A percentile compares a stretch with the other conserved stretches of the same genome.
These are phyloP conservation scores for Drosophila falleni DNA, from an alignment of 2,888 invertebrate species.

Conservation along the genomic window DNA sequence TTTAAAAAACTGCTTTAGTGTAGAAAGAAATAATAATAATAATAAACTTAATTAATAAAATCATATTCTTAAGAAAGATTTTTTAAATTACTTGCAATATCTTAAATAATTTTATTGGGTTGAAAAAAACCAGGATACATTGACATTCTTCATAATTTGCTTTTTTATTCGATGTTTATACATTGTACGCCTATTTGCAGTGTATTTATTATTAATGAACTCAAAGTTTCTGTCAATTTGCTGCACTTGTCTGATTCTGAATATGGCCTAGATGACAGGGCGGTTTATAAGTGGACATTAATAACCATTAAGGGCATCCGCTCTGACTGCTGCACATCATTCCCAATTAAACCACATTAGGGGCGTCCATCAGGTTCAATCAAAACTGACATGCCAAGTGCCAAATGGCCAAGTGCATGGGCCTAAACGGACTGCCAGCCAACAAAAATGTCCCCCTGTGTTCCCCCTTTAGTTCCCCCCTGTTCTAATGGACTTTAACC, in stretches of 20 bases:
- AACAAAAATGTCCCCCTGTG: constrained; percentile 48
- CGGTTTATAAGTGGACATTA: constrained; percentile 57
- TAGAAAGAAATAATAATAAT: too few relatives aligned
- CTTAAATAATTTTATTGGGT: too few relatives aligned
- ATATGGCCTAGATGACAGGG: background rate
- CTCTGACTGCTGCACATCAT: constrained; percentile 60
- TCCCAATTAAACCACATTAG: constrained; percentile 78
- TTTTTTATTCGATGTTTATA: background rate
- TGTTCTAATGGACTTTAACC: constrained; percentile 67
- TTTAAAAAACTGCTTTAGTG: too few relatives aligned
- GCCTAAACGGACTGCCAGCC: constrained; percentile 30
- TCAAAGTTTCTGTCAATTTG: constrained; percentile 20
- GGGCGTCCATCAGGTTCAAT: constrained; percentile 74
- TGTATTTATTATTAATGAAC: constrained; percentile 26
- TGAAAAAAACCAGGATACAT: too few relatives aligned
- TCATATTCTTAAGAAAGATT: too few relatives aligned
- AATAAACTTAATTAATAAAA: too few relatives aligned
- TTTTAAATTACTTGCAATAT: too few relatives aligned
- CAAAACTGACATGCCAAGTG: constrained; percentile 72
- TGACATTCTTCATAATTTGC: too few relatives aligned
- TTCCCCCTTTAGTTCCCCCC: constrained; percentile 2
- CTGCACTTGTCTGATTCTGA: constrained; percentile 12
- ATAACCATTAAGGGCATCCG: constrained; percentile 59
- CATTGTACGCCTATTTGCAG: background rate
- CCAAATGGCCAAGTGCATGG: constrained; percentile 40